Percentiles rank a stretch among this genome's conserved stretches.
phyloP scores from a whole-genome alignment of 2,113 vertebrate species.

The Vimba vimba region DNA sequence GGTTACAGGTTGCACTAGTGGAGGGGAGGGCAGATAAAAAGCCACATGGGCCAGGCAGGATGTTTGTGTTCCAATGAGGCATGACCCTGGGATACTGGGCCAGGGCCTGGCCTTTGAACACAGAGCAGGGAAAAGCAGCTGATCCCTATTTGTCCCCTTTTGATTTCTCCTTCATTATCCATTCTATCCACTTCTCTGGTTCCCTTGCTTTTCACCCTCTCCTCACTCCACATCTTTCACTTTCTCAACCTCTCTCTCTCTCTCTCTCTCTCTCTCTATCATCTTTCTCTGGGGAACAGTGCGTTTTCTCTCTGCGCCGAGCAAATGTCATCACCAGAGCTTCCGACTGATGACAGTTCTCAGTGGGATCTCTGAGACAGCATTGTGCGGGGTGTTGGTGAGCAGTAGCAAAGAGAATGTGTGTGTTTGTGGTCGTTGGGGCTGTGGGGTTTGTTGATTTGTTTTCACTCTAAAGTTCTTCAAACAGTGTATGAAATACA shows the following conservation, averaged over 20 bases:
- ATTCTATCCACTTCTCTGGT: constrained; percentile 20
- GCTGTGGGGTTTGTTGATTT: constrained; percentile 66
- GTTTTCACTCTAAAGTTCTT: constrained; percentile 62
- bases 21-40: constrained; percentile 69
- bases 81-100: constrained; percentile 77
- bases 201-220: constrained; percentile 32
- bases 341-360: constrained; percentile 50
- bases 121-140: constrained; percentile 50
- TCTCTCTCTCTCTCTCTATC: constrained; percentile 53
- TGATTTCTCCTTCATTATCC: neutral
- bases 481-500: constrained; percentile 57
- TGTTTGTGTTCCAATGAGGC: constrained; percentile 84
- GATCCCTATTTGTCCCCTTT: constrained; percentile 27
- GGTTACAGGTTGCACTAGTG: constrained; percentile 79
- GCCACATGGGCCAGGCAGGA: constrained; percentile 73
- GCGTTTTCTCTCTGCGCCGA: constrained; percentile 41
- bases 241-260: constrained; percentile 31
- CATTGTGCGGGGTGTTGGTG: constrained; percentile 37
- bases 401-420: constrained; percentile 28
- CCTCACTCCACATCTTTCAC: constrained; percentile 55
- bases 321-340: constrained; percentile 50
- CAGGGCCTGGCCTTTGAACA: constrained; percentile 64
- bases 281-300: constrained; percentile 53
- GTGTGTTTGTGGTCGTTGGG: constrained; percentile 40
- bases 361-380: constrained; percentile 47